Percentiles rank a stretch among this genome's conserved stretches.
These are phyloP conservation scores for Istiophorus platypterus DNA, from an alignment of 2,113 vertebrate genomes.

Conservation along the genomic window DNA sequence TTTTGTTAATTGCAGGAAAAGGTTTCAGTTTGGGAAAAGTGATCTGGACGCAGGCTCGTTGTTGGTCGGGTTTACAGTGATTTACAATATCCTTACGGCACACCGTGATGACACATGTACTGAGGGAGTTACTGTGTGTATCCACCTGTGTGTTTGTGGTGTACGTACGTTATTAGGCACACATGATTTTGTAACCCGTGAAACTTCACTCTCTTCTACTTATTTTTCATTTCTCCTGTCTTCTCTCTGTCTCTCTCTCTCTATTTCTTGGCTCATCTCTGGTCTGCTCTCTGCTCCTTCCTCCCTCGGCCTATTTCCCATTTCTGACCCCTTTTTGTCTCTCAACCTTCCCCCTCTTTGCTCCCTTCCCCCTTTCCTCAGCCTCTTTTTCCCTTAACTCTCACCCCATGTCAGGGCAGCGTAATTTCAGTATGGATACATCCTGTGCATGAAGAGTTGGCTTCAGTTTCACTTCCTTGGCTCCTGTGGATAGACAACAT, in stretches of 20 bases:
- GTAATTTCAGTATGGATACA: conserved; percentile 32
- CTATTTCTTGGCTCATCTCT: neutral
- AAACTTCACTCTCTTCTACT: neutral
- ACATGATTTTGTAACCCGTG: neutral
- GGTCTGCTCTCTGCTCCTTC: neutral
- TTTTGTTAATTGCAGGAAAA: too few species aligned
- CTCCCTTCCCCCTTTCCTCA: neutral
- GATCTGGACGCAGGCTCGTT: too few species aligned
- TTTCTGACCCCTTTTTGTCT: neutral
- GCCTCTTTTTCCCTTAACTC: conserved; percentile 20
- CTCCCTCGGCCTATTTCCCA: neutral
- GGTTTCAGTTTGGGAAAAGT: too few species aligned
- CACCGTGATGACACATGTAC: neutral
- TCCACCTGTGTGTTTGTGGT: neutral
- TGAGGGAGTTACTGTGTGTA: neutral
- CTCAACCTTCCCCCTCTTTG: neutral
- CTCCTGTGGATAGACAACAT: conserved; percentile 62
- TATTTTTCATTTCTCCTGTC: neutral
- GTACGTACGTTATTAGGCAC: neutral
- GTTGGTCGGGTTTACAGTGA: neutral
- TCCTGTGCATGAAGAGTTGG: conserved; percentile 63
- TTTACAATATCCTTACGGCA: neutral
- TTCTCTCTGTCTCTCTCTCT: neutral
- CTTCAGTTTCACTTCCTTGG: conserved; percentile 61
- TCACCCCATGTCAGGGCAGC: conserved; percentile 14